A percentile compares a stretch with the other conserved stretches of the same genome.
phyloP scores from a whole-genome alignment of 35 echinoderm and acorn worm species.

The Apostichopus japonicus region DNA sequence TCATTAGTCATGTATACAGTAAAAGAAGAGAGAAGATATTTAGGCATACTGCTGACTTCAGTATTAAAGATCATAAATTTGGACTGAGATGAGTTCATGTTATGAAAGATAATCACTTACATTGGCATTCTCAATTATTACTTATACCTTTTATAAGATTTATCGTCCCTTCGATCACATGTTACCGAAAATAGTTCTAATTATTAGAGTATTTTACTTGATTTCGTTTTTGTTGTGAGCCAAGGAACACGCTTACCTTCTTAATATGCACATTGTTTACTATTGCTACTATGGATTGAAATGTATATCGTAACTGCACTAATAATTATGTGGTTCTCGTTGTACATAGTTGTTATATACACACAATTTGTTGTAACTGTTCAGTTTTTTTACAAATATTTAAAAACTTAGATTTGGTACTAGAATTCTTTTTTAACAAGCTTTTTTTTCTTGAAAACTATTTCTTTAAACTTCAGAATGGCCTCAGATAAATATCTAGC shows the following conservation, averaged over 20 bases:
- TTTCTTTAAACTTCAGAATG: background rate
- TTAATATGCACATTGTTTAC: background rate
- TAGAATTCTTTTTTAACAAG: conserved; percentile 26
- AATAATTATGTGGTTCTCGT: conserved; percentile 21
- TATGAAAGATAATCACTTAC: too few species aligned
- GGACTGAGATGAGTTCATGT: too few species aligned
- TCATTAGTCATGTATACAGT: too few species aligned
- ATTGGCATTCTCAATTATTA: too few species aligned
- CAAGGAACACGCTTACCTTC: background rate
- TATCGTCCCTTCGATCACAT: background rate
- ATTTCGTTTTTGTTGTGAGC: background rate
- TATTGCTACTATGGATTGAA: background rate
- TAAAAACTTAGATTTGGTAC: conserved; percentile 48
- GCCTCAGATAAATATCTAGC: background rate
- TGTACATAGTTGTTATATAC: conserved; percentile 56
- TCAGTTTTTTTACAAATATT: conserved; percentile 34
- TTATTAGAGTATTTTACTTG: background rate
- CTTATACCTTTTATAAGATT: too few species aligned
- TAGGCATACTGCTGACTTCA: too few species aligned
- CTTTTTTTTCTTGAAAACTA: background rate
- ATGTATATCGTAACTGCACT: background rate
- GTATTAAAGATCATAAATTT: too few species aligned
- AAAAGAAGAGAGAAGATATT: too few species aligned
- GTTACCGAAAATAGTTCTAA: background rate
- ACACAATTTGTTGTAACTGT: conserved; percentile 35